phyloP scores from a whole-genome alignment of 2,113 vertebrate species.

The Chaetodon trifascialis region DNA sequence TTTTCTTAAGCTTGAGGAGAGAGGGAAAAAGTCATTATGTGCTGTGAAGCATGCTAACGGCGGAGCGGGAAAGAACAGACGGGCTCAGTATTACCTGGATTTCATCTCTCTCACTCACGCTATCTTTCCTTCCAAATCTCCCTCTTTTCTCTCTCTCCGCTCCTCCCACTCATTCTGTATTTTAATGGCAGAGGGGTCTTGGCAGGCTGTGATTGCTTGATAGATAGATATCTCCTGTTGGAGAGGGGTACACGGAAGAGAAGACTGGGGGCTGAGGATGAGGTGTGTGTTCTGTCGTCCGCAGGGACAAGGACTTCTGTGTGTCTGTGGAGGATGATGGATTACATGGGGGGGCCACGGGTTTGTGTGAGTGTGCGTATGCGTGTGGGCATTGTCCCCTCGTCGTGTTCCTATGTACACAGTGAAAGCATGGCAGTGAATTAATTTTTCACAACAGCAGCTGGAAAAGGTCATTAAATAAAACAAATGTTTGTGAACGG shows the following conservation, averaged over 20 bases:
- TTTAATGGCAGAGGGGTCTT: conserved; percentile 64
- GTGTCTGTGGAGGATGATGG: conserved; percentile 78
- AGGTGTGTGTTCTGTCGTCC: conserved; percentile 74
- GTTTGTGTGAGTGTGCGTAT: conserved; percentile 33
- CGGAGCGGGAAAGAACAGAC: conserved; percentile 61
- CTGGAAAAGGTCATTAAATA: conserved; percentile 76
- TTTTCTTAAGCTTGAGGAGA: conserved; percentile 75
- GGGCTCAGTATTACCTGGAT: conserved; percentile 67
- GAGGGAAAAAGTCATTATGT: conserved; percentile 83
- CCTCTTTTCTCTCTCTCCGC: conserved; percentile 28
- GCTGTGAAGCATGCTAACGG: conserved; percentile 80
- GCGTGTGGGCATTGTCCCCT: conserved; percentile 24
- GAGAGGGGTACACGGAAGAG: conserved; percentile 56
- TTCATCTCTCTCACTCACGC: conserved; percentile 65
- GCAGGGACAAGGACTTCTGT: conserved; percentile 57
- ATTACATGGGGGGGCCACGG: conserved; percentile 69
- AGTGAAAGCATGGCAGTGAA: conserved; percentile 60
- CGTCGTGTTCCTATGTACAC: conserved; percentile 49
- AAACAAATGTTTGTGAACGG: conserved; percentile 77
- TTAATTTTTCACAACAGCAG: conserved; percentile 65
- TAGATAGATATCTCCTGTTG: conserved; percentile 73
- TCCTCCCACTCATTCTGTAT: conserved; percentile 46
- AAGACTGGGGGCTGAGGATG: conserved; percentile 64
- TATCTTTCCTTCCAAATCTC: conserved; percentile 53
- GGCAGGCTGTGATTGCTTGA: conserved; percentile 72